Base-by-base conservation (phyloP, 2,888 invertebrate species). In the Drosophila rubida region DNA sequence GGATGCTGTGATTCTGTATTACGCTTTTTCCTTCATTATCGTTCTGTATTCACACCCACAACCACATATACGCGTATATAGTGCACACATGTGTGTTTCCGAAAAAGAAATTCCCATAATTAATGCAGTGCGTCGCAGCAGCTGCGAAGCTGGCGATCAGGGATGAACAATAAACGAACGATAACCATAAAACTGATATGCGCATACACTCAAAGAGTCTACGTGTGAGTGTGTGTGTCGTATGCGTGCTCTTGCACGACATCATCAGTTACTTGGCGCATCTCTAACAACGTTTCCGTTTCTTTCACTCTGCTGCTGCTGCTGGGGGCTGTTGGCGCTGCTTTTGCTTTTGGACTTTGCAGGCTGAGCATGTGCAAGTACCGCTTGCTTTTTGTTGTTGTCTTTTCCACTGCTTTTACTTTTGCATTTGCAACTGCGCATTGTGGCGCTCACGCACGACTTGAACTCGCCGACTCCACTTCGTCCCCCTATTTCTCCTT, bases 381-480 rank as follows among this genome's bases (percentile, higher is more conserved):
- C 22, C 14, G 49, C 37, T 57, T 57, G 25, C 13, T 44, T 50
- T 58, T 32, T 49, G 14, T 50, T 60, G 41, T n/a, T 55, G 51
- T 19, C 8, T 51, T 48, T 64, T 42, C 39, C 53, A 11, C n/a
- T 69, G 23, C 39, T 50, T 51, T 59, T 55, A 16, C 13, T 35
- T 35, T 46, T 19, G 51, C 46, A 32, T 78, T 65, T 71, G 69
- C 73, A 65, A 69, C 64, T 74, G 77, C 74, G 75, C 73, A 71
- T 82, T 82, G 87, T 82, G 61, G 44, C 62, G 66, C 77, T 85
- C 87, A 87, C 85, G 82, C 77, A 71, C 71, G 50, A 51, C 14
- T 37, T 62, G 58, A 58, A 60, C 48, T 35, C 23, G 25, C 27
- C 49, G 30, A 49, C 37, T 23, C 11, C 6, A 19, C 16, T n/a